Evolutionary conservation across 1,140 invertebrate species (phyloP).

Genomic region (Orius laevigatus): DNA sequence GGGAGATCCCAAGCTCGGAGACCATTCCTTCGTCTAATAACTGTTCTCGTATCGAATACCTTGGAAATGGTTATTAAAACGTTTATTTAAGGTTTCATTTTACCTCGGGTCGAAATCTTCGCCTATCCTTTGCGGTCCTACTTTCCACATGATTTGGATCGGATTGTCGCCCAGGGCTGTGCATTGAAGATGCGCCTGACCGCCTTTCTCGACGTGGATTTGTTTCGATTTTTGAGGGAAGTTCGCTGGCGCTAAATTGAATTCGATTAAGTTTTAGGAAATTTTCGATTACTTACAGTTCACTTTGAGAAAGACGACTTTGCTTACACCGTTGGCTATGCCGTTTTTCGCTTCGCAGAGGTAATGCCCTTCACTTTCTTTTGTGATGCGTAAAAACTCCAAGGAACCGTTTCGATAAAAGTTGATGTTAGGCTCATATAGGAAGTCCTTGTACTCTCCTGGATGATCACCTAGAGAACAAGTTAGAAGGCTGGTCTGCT

Average conservation of each 20-base stretch:
- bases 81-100: background rate
- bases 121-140: constrained; percentile 34
- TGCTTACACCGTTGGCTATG: constrained; percentile 72
- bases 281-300: constrained; percentile 46
- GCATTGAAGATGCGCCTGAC: constrained; percentile 64
- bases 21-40: constrained; percentile 63
- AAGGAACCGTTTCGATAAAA: constrained; percentile 67
- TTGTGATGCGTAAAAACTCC: constrained; percentile 59
- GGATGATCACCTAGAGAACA: constrained; percentile 45
- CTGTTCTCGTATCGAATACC: constrained; percentile 49
- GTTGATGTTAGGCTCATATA: constrained; percentile 52
- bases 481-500: background rate
- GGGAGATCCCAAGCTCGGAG: constrained; percentile 64
- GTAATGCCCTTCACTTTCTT: constrained; percentile 77
- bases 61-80: constrained; percentile 22
- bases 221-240: constrained; percentile 65
- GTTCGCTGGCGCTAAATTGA: constrained; percentile 53
- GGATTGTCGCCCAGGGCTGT: constrained; percentile 78
- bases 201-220: constrained; percentile 52
- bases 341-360: constrained; percentile 83
- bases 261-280: constrained; percentile 1
- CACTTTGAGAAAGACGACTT: constrained; percentile 72
- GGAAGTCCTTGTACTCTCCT: constrained; percentile 71
- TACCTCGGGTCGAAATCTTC: constrained; percentile 48
- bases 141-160: constrained; percentile 65